A percentile compares a stretch with the other conserved stretches of the same genome.
Conservation (phyloP, 2,113 vertebrate genomes). For the Zapus hudsonius region DNA sequence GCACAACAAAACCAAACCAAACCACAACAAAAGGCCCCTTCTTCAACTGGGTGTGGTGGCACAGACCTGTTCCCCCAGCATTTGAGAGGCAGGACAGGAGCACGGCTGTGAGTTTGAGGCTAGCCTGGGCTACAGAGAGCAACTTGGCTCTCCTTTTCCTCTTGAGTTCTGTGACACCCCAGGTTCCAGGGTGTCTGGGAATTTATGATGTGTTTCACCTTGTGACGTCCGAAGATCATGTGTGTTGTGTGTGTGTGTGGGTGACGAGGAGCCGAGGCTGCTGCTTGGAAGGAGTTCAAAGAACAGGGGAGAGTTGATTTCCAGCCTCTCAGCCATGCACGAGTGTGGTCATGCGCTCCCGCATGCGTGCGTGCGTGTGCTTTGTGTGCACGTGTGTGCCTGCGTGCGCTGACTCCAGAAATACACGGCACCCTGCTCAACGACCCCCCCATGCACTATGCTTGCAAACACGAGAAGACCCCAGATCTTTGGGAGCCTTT, state of each 20-base stretch:
- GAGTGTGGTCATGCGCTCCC: not conserved
- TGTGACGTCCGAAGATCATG: slow-evolving; percentile 78
- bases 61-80: no score
- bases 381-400: no score
- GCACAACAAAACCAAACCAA: not conserved
- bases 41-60: no score
- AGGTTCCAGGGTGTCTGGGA: slow-evolving; percentile 67
- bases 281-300: slow-evolving; percentile 21
- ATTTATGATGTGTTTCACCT: slow-evolving; percentile 77
- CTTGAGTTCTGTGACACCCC: slow-evolving; percentile 69
- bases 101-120: no score
- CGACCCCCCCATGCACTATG: not conserved
- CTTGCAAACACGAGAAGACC: not conserved
- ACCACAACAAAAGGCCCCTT: no score
- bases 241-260: slow-evolving; percentile 59
- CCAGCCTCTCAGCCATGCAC: slow-evolving; percentile 26
- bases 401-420: no score
- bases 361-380: rapidly evolving
- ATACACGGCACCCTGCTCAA: not conserved
- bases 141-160: not conserved
- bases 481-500: no score
- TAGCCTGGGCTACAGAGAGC: not conserved
- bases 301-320: not conserved
- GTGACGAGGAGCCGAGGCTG: slow-evolving; percentile 78
- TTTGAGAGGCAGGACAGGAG: no score